Conservation (phyloP, 2,888 invertebrate species). For the Cephus runcator region DNA sequence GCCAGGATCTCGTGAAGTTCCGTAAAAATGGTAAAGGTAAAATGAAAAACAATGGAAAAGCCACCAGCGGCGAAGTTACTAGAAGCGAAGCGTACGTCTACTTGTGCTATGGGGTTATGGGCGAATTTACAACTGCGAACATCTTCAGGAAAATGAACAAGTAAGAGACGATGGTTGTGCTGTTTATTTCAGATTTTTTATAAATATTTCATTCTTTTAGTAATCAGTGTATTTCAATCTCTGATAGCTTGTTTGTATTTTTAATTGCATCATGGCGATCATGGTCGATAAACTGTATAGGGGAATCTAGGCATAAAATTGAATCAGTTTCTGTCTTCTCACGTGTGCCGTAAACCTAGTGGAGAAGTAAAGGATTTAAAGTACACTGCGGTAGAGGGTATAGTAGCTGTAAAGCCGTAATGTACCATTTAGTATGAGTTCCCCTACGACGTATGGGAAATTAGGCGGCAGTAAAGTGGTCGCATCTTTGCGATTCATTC, state of each 20-base stretch:
- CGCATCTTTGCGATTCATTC: conserved; percentile 28
- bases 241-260: background rate
- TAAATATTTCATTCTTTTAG: background rate
- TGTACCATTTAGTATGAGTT: conserved; percentile 5
- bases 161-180: no score
- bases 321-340: background rate
- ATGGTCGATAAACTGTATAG: background rate
- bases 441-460: conserved; percentile 6
- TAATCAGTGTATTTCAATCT: background rate
- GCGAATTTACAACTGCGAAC: no score
- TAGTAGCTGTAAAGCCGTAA: conserved; percentile 7
- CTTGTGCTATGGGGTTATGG: background rate
- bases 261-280: no score
- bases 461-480: conserved; percentile 15
- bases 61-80: background rate
- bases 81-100: background rate
- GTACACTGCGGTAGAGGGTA: background rate
- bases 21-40: background rate
- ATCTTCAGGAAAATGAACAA: no score
- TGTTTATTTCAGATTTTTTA: background rate
- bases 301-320: background rate
- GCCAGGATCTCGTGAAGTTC: background rate
- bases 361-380: conserved; percentile 2
- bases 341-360: background rate
- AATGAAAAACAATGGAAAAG: background rate